These are phyloP conservation scores for Lamellibrachia luymesi DNA, from an alignment of 1,140 invertebrate genomes.

Conservation along the genomic window DNA sequence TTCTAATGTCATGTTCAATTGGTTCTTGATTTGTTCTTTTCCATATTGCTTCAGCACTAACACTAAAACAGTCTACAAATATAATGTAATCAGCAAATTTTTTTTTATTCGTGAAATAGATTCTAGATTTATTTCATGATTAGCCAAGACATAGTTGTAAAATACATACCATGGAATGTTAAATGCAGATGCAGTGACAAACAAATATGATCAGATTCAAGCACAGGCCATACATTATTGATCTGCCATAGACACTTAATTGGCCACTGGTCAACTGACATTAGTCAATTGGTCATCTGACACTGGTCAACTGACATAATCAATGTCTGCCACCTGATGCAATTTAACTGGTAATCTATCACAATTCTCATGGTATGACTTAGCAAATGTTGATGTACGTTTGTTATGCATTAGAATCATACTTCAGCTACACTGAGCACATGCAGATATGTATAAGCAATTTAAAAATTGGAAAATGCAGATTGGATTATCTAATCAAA, in stretches of 20 bases:
- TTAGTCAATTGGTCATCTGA: neutral
- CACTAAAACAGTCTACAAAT: too few species aligned
- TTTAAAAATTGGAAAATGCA: neutral
- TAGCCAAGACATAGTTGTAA: too few species aligned
- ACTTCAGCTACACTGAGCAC: neutral
- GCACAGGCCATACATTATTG: neutral
- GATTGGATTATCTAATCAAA: neutral
- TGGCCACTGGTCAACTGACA: neutral
- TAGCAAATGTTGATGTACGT: neutral
- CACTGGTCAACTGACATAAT: neutral
- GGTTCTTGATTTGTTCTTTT: too few species aligned
- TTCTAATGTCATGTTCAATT: too few species aligned
- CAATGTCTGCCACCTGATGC: neutral
- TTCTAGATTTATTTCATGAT: too few species aligned
- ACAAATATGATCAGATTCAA: neutral
- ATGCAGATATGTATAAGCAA: neutral
- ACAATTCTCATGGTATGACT: neutral
- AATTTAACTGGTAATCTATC: neutral
- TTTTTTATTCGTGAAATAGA: too few species aligned
- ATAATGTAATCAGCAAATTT: too few species aligned
- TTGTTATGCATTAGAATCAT: neutral
- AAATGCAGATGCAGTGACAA: neutral
- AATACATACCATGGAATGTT: too few species aligned
- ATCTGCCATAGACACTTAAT: neutral
- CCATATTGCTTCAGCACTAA: too few species aligned